Evolutionary conservation across 2,797 vertebrate species (phyloP), one percentile per base, ranked within the genome.

Genomic region (Nyctalus aviator): DNA sequence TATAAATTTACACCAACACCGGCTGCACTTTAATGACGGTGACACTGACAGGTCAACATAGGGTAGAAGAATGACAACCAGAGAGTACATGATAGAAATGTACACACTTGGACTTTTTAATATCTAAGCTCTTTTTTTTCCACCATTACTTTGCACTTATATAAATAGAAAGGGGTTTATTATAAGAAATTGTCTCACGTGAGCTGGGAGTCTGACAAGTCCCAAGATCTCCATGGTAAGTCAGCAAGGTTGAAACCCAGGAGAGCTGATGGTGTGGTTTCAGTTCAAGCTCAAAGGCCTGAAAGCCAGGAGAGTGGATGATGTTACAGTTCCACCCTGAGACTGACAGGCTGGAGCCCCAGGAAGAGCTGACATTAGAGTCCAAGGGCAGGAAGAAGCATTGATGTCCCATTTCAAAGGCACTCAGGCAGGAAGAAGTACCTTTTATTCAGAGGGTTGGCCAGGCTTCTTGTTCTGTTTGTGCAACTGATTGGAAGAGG

Each of bases 1-100:
- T 98, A 98, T 97, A 98, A 98, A 98, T 98, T 97, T 97, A 95
- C 81, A 94, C 96, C 96, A 96, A 95, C 93, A 94, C 95, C 46
- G 93, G 94, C 93, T 97, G 96, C 94, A 96, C 95, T 97, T 97
- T 98, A 98, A 97, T 98, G 97, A 97, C 96, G 95, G 86, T 97
- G 97, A 97, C 95, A 97, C 95, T 97, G 96, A 97, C 97, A 97
- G 97, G 97, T 96, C 97, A 97, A 76, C 79, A 77, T 50, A 35
- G 78, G 41, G 53, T 89, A 91, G 95, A 90, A 93, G 86, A 97
- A 78, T 97, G 97, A 97, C 97, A 98, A 84, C 35, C 86, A 90
- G 97, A 96, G 92, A 72, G 90, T 94, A 55, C 88, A 59, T 95
- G 57, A 17, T 1, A 96, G 91, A 88, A 97, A 97, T 97, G 87